Evolutionary conservation across 2,797 vertebrate species (phyloP), one percentile per base, ranked within the genome.

Genomic region (Poeciliopsis paucimaculata): DNA sequence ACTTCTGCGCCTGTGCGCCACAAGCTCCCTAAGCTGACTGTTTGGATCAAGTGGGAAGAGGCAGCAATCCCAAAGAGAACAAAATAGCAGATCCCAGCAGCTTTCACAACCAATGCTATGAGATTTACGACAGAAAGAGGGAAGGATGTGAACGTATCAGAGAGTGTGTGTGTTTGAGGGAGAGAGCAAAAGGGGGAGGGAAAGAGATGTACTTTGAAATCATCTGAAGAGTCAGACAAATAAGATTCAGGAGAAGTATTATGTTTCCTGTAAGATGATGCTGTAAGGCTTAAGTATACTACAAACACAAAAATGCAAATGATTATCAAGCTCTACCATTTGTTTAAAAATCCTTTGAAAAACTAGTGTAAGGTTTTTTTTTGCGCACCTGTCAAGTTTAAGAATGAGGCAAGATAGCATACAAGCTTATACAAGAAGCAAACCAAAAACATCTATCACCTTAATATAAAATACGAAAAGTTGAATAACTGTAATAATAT

Each of bases 1-100:
- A 94, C 93, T 90, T 94, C 88, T 89, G 90, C 75, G 87, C 92
- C 87, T 92, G 91, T 94, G 93, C 90, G 91, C 92, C 93, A 94
- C 86, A 81, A 87, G 87, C 92, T 94, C 93, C 92, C 93, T 93
- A 91, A 94, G 93, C 91, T 95, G 94, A 94, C 91, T 94, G 87
- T 94, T 94, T 95, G 92, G 91, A 95, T 95, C 93, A 91, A 94
- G 93, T 90, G 90, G 93, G 92, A 94, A 92, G 93, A 94, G 91
- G 93, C 88, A 91, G 88, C 92, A 91, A 91, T 95, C 93, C 92
- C 93, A 91, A 95, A 89, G 92, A 95, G 93, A 94, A 93, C 93
- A 93, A 92, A 95, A 95, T 91, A 94, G 90, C 90, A 95, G 93
- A 95, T 94, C 92, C 92, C 90, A 90, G 90, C 90, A 94, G 93